A percentile compares a stretch with the other conserved stretches of the same genome.
Conservation (phyloP, 2,888 invertebrate genomes). For the Latheticus oryzae region DNA sequence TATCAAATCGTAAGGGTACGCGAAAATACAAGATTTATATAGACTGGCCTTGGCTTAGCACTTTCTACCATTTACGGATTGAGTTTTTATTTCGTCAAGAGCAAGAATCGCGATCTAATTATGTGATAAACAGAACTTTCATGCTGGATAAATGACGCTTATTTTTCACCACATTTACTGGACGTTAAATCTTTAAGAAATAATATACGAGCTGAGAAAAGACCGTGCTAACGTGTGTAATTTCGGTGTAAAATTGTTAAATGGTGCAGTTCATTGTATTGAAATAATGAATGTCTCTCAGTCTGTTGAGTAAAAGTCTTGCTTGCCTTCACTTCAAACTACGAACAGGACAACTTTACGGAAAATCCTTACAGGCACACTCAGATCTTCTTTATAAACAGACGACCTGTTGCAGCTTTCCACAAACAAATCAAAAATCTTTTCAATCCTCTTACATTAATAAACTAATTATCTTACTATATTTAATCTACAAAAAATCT, state of each 20-base stretch:
- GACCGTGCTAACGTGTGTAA: constrained; percentile 61
- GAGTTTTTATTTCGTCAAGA: constrained; percentile 38
- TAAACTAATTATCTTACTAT: constrained; percentile 35
- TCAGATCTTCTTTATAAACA: constrained; percentile 34
- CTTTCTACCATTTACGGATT: constrained; percentile 28
- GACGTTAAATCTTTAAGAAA: constrained; percentile 54
- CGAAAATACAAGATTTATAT: constrained; percentile 36
- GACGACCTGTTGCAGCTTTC: constrained; percentile 41
- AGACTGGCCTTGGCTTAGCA: constrained; percentile 27
- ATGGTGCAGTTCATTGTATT: constrained; percentile 65
- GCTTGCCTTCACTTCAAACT: constrained; percentile 25
- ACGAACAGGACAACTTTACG: constrained; percentile 20
- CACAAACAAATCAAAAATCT: constrained; percentile 40
- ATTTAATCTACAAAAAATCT: too few species aligned
- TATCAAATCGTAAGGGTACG: constrained; percentile 31
- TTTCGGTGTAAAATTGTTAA: constrained; percentile 64
- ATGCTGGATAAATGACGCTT: constrained; percentile 26
- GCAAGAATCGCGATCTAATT: constrained; percentile 37
- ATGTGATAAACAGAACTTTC: constrained; percentile 33
- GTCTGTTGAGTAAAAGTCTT: constrained; percentile 48
- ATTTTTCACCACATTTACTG: constrained; percentile 40
- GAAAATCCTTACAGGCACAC: constrained; percentile 33
- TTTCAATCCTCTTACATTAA: constrained; percentile 35
- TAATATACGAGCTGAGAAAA: constrained; percentile 56
- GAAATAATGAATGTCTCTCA: constrained; percentile 65